These are phyloP conservation scores for Cephus runcator DNA, from an alignment of 2,888 invertebrate species.

Conservation along the genomic window DNA sequence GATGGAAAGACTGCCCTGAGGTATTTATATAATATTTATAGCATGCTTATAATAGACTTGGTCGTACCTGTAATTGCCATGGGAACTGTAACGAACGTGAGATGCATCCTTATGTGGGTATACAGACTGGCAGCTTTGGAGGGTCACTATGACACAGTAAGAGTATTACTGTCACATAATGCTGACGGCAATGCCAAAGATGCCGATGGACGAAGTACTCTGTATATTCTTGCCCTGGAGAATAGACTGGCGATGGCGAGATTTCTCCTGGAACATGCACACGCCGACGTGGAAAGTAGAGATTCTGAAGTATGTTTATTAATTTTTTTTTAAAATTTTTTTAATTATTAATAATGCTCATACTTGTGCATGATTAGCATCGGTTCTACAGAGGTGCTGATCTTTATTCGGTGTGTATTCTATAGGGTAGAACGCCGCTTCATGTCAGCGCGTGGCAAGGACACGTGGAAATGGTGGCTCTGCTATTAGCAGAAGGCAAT, in stretches of 20 bases:
- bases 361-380: not conserved
- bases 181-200: conserved; percentile 91
- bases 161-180: conserved; percentile 76
- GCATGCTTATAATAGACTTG: not conserved
- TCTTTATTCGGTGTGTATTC: not conserved
- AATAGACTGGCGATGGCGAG: conserved; percentile 86
- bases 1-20: conserved; percentile 91
- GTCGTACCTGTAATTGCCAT: not conserved
- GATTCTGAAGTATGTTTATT: conserved; percentile 78
- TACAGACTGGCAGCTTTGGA: conserved; percentile 81
- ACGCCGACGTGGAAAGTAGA: conserved; percentile 85
- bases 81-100: not conserved
- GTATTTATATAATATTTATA: conserved; percentile 50
- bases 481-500: conserved; percentile 83
- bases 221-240: conserved; percentile 91
- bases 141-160: conserved; percentile 84
- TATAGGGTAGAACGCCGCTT: conserved; percentile 84
- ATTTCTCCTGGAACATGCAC: conserved; percentile 80
- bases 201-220: conserved; percentile 90
- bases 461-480: conserved; percentile 90
- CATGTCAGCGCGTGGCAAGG: conserved; percentile 96
- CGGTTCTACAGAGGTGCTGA: not conserved
- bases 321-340: not conserved
- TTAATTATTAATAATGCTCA: no score
- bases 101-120: conserved; percentile 19